Conservation (phyloP, 2,888 invertebrate genomes). For the Tribolium freemani region DNA sequence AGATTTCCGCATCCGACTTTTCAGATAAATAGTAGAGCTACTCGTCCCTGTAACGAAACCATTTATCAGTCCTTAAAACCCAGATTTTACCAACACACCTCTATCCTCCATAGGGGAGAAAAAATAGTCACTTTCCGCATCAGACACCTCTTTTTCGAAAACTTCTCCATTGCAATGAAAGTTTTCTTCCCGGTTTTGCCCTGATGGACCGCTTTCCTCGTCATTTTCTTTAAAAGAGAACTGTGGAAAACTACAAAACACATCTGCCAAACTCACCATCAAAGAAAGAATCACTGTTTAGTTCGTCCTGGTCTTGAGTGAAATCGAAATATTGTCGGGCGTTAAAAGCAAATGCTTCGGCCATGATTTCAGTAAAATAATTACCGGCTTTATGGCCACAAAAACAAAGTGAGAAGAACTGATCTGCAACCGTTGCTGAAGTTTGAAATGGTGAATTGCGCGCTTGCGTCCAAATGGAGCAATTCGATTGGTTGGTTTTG, state of each 20-base stretch:
- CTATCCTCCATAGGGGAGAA: slow-evolving; percentile 28
- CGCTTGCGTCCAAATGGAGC: slow-evolving; percentile 7
- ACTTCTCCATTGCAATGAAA: background rate
- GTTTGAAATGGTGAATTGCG: slow-evolving; percentile 1
- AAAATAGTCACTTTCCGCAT: slow-evolving; percentile 21
- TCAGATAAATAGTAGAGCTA: background rate
- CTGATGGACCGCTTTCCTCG: background rate
- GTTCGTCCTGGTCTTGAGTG: slow-evolving; percentile 40
- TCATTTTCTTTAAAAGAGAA: slow-evolving; percentile 9
- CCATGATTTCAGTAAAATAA: slow-evolving; percentile 26
- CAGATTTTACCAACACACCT: background rate
- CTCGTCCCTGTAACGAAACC: background rate
- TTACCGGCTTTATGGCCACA: background rate
- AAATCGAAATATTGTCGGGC: slow-evolving; percentile 56
- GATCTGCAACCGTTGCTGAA: background rate
- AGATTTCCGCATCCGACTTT: background rate
- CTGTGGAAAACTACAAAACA: background rate
- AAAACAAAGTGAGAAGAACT: background rate
- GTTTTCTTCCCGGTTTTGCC: background rate
- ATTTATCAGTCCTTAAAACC: background rate
- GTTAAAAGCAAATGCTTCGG: slow-evolving; percentile 49
- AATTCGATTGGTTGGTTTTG: background rate
- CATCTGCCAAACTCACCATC: slow-evolving; percentile 44
- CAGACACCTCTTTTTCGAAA: slow-evolving; percentile 1
- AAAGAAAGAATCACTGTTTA: slow-evolving; percentile 51